Evolutionary conservation across 1,140 invertebrate species (phyloP).

Genomic region (Aphelinus atriplicis): DNA sequence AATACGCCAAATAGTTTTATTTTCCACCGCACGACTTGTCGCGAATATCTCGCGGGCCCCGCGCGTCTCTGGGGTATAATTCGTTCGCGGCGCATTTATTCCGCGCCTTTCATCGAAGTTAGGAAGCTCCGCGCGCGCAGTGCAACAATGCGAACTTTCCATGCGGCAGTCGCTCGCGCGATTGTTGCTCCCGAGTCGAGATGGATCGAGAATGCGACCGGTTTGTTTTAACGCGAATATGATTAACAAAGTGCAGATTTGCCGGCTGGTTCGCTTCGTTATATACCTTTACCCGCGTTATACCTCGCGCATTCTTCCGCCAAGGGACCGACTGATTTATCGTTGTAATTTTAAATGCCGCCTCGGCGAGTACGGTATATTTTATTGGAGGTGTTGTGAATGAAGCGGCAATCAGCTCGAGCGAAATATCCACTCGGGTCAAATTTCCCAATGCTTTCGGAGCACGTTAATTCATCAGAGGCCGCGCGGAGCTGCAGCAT

Average conservation of each 20-base stretch:
- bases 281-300: neutral
- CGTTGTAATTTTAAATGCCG: neutral
- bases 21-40: neutral
- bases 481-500: too few relatives aligned
- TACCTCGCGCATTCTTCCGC: neutral
- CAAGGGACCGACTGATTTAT: neutral
- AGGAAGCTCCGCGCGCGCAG: too few relatives aligned
- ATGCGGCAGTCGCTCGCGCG: neutral
- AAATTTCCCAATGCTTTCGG: too few relatives aligned
- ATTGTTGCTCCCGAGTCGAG: neutral
- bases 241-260: conserved; percentile 3
- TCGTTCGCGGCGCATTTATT: neutral
- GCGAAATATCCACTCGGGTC: too few relatives aligned
- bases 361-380: too few relatives aligned
- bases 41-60: neutral
- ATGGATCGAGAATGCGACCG: conserved; percentile 13
- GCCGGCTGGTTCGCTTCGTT: neutral
- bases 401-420: too few relatives aligned
- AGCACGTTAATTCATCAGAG: too few relatives aligned
- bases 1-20: conserved; percentile 5
- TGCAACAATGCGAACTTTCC: too few relatives aligned
- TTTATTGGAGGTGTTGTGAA: too few relatives aligned
- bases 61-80: neutral
- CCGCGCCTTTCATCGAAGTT: conserved; percentile 7
- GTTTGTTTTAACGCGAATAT: conserved; percentile 9